phyloP scores from a whole-genome alignment of 2,797 vertebrate species.

The Platyrinchus mystaceus region DNA sequence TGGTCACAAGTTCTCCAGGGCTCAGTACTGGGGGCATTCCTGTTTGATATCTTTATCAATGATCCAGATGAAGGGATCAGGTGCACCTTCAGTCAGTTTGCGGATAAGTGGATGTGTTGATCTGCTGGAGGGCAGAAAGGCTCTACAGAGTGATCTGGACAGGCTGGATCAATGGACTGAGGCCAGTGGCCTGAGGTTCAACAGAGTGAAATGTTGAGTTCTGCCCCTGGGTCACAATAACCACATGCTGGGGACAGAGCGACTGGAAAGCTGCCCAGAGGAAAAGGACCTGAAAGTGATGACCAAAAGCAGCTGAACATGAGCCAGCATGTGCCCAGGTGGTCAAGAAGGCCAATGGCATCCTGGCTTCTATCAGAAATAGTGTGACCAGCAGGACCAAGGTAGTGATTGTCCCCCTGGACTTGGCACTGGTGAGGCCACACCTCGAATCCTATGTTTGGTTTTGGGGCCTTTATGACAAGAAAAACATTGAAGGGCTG shows the following conservation, averaged over 20 bases:
- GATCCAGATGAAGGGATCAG: neutral
- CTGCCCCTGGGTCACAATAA: neutral
- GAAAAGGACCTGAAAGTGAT: neutral
- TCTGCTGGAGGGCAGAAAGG: neutral
- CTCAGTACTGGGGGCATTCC: neutral
- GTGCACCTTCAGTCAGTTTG: neutral
- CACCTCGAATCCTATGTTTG: neutral
- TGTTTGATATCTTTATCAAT: neutral
- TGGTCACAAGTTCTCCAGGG: accelerated
- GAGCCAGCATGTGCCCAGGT: neutral
- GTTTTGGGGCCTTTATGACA: neutral
- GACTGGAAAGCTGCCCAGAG: neutral
- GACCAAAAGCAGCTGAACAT: neutral
- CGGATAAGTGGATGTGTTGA: neutral
- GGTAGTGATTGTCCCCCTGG: neutral
- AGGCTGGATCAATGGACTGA: neutral
- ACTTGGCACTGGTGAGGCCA: neutral
- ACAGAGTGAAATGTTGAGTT: neutral
- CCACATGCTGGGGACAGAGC: neutral
- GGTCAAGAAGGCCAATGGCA: neutral
- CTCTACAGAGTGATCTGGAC: neutral
- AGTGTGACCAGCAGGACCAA: neutral
- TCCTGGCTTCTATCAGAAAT: neutral
- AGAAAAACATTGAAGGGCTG: neutral
- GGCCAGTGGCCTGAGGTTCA: accelerated